Percentiles rank a stretch among this genome's conserved stretches.
These are phyloP conservation scores for Amphiura filiformis DNA, from an alignment of 35 echinoderm and acorn worm species.

Conservation along the genomic window DNA sequence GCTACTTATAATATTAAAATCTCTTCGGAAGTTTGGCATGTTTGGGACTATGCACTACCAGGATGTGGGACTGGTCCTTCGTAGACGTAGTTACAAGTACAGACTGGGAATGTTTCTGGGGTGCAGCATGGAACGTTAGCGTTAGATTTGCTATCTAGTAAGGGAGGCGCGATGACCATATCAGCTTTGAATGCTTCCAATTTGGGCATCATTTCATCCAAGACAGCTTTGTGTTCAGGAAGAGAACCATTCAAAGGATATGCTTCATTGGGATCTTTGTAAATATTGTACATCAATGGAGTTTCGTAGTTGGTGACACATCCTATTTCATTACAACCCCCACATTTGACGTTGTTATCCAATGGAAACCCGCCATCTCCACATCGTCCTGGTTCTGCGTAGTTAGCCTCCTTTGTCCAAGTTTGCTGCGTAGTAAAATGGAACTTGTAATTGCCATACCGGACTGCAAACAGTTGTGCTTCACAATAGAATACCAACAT, in stretches of 20 bases:
- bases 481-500: slow-evolving; percentile 25
- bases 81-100: too few relatives aligned
- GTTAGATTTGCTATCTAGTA: too few relatives aligned
- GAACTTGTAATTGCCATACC: slow-evolving; percentile 43
- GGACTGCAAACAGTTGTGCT: slow-evolving; percentile 29
- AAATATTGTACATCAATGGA: slow-evolving; percentile 48
- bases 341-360: background rate
- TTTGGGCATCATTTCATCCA: slow-evolving; percentile 2
- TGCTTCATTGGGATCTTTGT: slow-evolving; percentile 45
- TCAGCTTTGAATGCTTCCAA: too few relatives aligned
- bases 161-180: too few relatives aligned
- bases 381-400: too few relatives aligned
- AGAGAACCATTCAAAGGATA: background rate
- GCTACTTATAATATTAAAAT: too few relatives aligned
- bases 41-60: too few relatives aligned
- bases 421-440: slow-evolving; percentile 35
- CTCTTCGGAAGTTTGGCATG: too few relatives aligned
- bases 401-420: background rate
- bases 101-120: too few relatives aligned
- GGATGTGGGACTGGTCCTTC: too few relatives aligned
- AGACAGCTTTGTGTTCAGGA: background rate
- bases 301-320: slow-evolving; percentile 32
- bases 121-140: too few relatives aligned
- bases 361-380: background rate
- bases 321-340: background rate